Conservation (phyloP, 2,113 vertebrate species). For the Notiomystis cincta region DNA sequence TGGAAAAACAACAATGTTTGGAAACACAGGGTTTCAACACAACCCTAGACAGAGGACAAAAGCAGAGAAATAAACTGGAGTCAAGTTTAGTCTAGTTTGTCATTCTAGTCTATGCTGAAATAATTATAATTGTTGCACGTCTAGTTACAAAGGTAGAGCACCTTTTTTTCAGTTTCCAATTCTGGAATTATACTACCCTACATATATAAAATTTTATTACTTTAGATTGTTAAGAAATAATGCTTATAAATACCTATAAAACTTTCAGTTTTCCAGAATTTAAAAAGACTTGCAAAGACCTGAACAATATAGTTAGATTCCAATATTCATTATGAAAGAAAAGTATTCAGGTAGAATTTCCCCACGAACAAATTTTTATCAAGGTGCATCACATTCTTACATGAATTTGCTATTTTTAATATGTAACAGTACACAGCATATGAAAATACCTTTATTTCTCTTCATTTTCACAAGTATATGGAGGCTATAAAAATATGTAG, state of each 20-base stretch:
- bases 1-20: not conserved
- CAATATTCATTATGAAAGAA: not conserved
- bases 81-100: not conserved
- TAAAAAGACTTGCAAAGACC: not conserved
- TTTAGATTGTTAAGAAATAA: not conserved
- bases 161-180: not conserved
- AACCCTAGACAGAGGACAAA: not conserved
- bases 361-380: not conserved
- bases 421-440: not conserved
- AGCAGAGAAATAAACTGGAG: not conserved
- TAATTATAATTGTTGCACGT: not conserved
- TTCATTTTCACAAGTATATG: not conserved
- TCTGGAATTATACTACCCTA: not conserved
- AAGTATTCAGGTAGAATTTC: not conserved
- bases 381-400: not conserved
- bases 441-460: not conserved
- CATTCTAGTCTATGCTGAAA: not conserved
- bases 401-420: not conserved
- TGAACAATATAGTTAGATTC: not conserved
- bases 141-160: not conserved
- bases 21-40: not conserved
- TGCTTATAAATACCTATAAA: not conserved
- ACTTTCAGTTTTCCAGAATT: not conserved
- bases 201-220: not conserved
- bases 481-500: not conserved